Base-by-base conservation (phyloP, 2,797 vertebrate species). In the Myotis pilosus region DNA sequence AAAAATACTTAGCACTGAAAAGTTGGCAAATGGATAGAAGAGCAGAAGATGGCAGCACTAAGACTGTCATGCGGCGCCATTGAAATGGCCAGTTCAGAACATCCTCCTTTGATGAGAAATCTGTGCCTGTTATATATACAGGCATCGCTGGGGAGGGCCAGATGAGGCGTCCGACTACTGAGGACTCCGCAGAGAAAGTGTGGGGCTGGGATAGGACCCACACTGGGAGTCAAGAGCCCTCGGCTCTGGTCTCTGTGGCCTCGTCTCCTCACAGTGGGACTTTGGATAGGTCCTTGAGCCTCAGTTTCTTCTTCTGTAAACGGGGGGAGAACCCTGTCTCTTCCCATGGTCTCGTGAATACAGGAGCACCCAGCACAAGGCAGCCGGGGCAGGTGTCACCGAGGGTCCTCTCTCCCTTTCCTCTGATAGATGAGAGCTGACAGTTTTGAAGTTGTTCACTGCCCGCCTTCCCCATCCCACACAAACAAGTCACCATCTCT, bases 261-360 rank as follows among this genome's bases (percentile, higher is more conserved):
- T 49, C 3, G 9, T n/a, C 68, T 23, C 25, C 19, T 30, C 71
- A 8, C 20, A 25, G 1, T 6, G 41, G 62, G 66, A 64, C 87
- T 87, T 69, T 38, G 19, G 30, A 19, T 30, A 69, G 23, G 0
- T 30, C 33, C 66, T 71, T 2, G 15, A 78, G 38, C 49, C 68
- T 78, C n/a, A 13, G 4, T 66, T 81, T 62, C 51, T 62, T 51
- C n/a, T 95, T 53, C 44, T 90, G 30, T 88, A 44, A 66, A 60
- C 28, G 30, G n/a, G 20, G 28, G 22, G 17, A 13, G 51, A 60
- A 17, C 69, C 33, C 15, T 8, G 2, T 23, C 44, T 87, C 0
- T 64, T 62, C 84, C 23, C 78, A 69, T 68, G 36, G 2, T 38
- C 51, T 80, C 1, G 3, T 0, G 2, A 60, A 22, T 44, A 20